Base-by-base conservation (phyloP, 1,140 invertebrate species). In the Drosophila azteca region DNA sequence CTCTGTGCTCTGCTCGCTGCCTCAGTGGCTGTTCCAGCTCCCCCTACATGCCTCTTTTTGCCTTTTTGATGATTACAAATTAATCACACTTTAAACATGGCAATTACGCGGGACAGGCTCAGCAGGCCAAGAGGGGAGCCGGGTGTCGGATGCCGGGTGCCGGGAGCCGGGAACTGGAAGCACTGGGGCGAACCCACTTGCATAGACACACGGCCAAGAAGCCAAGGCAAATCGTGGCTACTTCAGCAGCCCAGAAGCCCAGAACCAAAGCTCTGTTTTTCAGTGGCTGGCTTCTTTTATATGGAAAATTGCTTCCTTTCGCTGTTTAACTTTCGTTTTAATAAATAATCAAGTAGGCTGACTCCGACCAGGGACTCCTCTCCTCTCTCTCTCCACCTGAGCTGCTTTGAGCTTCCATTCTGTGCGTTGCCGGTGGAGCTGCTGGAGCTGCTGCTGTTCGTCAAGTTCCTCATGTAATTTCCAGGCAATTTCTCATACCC, bases 81-180 rank as follows among this genome's bases (percentile, higher is more conserved):
- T 88, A 88, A 88, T 88, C 84, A 88, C 84, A 88, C 84, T 88
- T 88, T 88, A 88, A 88, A 88, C 84, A 88, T 88, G 84, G 79
- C 84, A 88, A 88, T 88, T 88, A 88, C 84, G 79, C 69, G 61
- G 78, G 63, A 85, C 64, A 67, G 76, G 48, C 55, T 31, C 53
- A 51, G 48, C 45, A 53, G 59, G 62, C 51, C 43, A 29, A 71
- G 51, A 13, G 31, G 41, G 54, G 24, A 62, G 54, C 54, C 50
- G 58, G 29, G 67, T 60, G 35, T 0, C 11, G 35, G 9, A 0
- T 13, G 35, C 4, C 9, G 31, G 31, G 0, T 9, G 31, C 31
- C 9, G 8, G 31, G 2, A 35, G 31, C 31, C 9, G 31, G 8
- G 31, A 9, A n/a, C n/a, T n/a, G n/a, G n/a, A n/a, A n/a, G n/a